Evolutionary conservation across 1,140 invertebrate species (phyloP).

Genomic region (Philotrypesis tridentata): DNA sequence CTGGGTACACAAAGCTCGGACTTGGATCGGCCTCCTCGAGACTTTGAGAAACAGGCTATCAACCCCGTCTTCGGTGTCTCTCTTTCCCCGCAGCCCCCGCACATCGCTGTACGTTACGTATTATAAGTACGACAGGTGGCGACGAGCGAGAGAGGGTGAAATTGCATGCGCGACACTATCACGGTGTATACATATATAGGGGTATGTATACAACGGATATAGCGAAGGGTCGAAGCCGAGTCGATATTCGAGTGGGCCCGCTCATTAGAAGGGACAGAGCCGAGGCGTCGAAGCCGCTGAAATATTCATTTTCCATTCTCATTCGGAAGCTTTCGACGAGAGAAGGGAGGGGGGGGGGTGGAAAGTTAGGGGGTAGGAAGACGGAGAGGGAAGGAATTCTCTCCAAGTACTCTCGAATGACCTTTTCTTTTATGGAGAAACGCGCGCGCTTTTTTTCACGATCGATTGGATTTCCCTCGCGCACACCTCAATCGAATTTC

Average conservation of each 20-base stretch:
- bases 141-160: slow-evolving; percentile 5
- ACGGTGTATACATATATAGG: no score
- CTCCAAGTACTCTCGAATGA: slow-evolving; percentile 32
- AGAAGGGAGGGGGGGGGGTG: neutral
- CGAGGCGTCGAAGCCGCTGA: slow-evolving; percentile 24
- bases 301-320: slow-evolving; percentile 46
- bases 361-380: neutral
- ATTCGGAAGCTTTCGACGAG: slow-evolving; percentile 13
- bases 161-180: slow-evolving; percentile 11
- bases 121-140: neutral
- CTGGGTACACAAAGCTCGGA: slow-evolving; percentile 62
- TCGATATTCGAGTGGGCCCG: slow-evolving; percentile 10
- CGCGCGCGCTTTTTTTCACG: neutral
- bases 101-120: no score
- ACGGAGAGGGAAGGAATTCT: slow-evolving; percentile 45
- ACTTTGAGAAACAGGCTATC: slow-evolving; percentile 57
- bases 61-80: no score
- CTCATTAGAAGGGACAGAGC: slow-evolving; percentile 44
- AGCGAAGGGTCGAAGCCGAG: slow-evolving; percentile 24
- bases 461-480: slow-evolving; percentile 24
- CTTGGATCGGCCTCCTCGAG: slow-evolving; percentile 58
- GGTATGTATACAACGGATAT: no score
- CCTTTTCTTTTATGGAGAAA: slow-evolving; percentile 21
- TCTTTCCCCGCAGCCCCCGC: no score
- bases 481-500: slow-evolving; percentile 45